Conservation (phyloP, 2,113 vertebrate species). For the Sylvietta virens region DNA sequence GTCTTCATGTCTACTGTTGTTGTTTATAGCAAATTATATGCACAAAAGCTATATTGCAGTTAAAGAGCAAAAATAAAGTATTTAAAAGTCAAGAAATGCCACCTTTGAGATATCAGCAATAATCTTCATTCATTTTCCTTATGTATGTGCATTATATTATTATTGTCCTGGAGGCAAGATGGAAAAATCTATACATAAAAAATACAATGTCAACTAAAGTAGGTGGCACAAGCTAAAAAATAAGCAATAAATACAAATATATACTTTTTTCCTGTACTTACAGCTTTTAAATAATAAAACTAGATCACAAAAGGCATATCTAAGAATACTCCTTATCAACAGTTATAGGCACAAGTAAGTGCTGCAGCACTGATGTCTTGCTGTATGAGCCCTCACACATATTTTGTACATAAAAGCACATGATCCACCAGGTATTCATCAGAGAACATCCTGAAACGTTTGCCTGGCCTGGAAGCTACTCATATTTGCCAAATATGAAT, state of each 20-base stretch:
- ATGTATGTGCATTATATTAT: background rate
- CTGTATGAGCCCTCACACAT: background rate
- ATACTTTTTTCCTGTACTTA: background rate
- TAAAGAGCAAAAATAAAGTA: background rate
- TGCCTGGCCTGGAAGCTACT: background rate
- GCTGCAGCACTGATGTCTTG: background rate
- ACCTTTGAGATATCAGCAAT: background rate
- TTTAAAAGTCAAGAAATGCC: background rate
- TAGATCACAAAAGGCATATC: background rate
- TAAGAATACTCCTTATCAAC: background rate
- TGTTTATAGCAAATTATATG: background rate
- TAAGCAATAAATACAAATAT: background rate
- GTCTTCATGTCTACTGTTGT: background rate
- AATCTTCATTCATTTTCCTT: background rate
- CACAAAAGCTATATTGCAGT: background rate
- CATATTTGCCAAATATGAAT: background rate
- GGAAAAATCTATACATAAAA: background rate
- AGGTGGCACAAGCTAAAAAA: background rate
- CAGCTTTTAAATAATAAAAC: background rate
- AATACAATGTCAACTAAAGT: background rate
- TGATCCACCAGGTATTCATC: background rate
- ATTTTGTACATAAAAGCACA: background rate
- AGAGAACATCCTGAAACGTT: background rate
- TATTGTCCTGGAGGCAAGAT: background rate
- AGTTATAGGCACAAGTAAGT: background rate